These are phyloP conservation scores for Euura lappo DNA, from an alignment of 1,140 invertebrate species.

Conservation along the genomic window DNA sequence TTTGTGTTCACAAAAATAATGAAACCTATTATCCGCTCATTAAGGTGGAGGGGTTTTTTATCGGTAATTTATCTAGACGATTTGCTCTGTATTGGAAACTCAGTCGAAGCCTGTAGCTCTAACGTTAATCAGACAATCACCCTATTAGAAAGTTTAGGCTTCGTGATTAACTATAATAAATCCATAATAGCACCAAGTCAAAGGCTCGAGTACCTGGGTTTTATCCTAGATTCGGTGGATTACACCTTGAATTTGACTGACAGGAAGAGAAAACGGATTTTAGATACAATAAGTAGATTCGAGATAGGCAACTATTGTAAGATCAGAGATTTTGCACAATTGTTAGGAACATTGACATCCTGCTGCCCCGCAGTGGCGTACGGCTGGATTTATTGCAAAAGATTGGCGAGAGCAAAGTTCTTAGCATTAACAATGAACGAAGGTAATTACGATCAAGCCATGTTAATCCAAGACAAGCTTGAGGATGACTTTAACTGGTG, in stretches of 20 bases:
- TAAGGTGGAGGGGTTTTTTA: conserved; percentile 18
- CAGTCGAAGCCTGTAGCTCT: neutral
- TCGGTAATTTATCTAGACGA: conserved; percentile 21
- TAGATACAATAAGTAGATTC: neutral
- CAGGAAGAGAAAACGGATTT: neutral
- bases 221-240: conserved; percentile 1
- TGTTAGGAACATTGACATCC: conserved; percentile 21
- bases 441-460: conserved; percentile 16
- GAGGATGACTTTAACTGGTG: conserved; percentile 23
- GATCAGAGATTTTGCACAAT: conserved; percentile 27
- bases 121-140: conserved; percentile 13
- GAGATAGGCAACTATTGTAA: conserved; percentile 1
- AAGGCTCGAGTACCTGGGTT: conserved; percentile 22
- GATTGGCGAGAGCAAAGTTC: conserved; percentile 18
- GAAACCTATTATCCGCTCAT: conserved; percentile 24
- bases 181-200: conserved; percentile 17
- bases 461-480: conserved; percentile 12
- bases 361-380: conserved; percentile 23
- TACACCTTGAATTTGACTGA: neutral
- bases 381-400: conserved; percentile 25
- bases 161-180: conserved; percentile 24
- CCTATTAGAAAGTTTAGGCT: conserved; percentile 23
- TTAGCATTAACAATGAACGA: conserved; percentile 16
- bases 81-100: conserved; percentile 2
- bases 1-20: conserved; percentile 30